phyloP scores from a whole-genome alignment of 1,140 invertebrate genomes.

The Philopotamus ludificatus region DNA sequence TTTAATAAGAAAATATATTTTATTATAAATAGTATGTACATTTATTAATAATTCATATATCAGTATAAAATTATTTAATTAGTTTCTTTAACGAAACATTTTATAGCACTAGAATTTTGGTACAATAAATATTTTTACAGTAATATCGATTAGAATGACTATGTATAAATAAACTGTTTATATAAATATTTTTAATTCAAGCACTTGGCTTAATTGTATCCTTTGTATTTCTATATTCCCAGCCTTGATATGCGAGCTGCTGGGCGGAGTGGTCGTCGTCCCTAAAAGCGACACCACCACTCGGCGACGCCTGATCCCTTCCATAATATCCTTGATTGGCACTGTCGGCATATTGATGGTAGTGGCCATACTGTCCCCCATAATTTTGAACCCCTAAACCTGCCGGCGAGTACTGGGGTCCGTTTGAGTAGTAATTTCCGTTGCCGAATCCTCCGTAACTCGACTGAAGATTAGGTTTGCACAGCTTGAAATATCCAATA shows the following conservation, averaged over 20 bases:
- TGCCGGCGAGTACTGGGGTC: constrained; percentile 63
- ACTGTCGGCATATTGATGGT: constrained; percentile 41
- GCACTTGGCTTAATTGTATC: background rate
- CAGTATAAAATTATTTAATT: too few species aligned
- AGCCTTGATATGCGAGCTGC: constrained; percentile 65
- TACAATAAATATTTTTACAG: too few species aligned
- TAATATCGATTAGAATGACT: background rate
- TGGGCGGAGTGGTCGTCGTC: constrained; percentile 66
- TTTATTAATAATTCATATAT: too few species aligned
- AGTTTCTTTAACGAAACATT: too few species aligned
- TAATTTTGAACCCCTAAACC: constrained; percentile 61
- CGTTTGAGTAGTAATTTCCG: constrained; percentile 45
- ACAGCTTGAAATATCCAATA: constrained; percentile 79
- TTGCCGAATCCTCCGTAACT: constrained; percentile 55
- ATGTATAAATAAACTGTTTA: background rate
- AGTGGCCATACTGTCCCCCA: constrained; percentile 52
- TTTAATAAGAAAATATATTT: too few species aligned
- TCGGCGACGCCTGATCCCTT: constrained; percentile 50
- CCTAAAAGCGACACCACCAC: constrained; percentile 61
- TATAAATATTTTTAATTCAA: background rate
- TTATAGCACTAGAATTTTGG: too few species aligned
- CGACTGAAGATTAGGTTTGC: constrained; percentile 60
- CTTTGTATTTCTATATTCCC: constrained; percentile 52
- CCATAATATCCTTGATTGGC: constrained; percentile 47
- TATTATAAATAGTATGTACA: too few species aligned